Conservation (phyloP, 2,113 vertebrate genomes). For the Gnathonemus echidnorhynchus region DNA sequence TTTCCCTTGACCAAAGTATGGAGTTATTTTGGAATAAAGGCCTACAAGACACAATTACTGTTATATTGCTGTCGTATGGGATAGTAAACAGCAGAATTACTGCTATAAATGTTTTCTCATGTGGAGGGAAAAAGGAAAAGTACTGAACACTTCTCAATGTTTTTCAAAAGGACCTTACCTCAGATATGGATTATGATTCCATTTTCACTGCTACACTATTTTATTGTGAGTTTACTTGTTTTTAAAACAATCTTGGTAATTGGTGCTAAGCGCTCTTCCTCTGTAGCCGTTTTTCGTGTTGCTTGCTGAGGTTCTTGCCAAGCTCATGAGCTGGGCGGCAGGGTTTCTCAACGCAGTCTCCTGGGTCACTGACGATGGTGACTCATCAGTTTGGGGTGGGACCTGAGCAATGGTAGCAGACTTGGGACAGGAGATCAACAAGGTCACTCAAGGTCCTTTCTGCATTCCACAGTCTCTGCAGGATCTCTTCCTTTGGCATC, state of each 20-base stretch:
- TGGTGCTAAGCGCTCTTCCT: constrained; percentile 14
- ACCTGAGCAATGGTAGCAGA: not conserved
- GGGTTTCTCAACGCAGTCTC: not conserved
- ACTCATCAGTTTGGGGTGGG: not conserved
- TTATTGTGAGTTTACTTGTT: constrained; percentile 9
- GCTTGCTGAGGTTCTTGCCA: not conserved
- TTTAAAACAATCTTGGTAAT: not conserved
- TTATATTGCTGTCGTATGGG: not conserved
- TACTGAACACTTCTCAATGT: not conserved
- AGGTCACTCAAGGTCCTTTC: not conserved
- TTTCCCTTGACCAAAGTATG: constrained; percentile 13
- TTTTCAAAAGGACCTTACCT: not conserved
- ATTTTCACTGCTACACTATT: not conserved
- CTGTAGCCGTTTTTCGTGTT: not conserved
- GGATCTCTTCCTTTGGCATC: not conserved
- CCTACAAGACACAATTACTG: not conserved
- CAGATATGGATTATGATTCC: not conserved
- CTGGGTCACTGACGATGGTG: not conserved
- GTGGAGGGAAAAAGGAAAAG: not conserved
- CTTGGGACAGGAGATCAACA: not conserved
- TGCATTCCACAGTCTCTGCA: constrained; percentile 7
- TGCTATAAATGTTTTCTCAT: not conserved
- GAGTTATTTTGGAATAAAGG: constrained; percentile 2
- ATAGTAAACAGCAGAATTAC: not conserved
- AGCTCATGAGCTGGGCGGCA: not conserved